A percentile compares a stretch with the other conserved stretches of the same genome.
Evolutionary conservation across 2,113 vertebrate species (phyloP).

Genomic region (Cranoglanis bouderius): DNA sequence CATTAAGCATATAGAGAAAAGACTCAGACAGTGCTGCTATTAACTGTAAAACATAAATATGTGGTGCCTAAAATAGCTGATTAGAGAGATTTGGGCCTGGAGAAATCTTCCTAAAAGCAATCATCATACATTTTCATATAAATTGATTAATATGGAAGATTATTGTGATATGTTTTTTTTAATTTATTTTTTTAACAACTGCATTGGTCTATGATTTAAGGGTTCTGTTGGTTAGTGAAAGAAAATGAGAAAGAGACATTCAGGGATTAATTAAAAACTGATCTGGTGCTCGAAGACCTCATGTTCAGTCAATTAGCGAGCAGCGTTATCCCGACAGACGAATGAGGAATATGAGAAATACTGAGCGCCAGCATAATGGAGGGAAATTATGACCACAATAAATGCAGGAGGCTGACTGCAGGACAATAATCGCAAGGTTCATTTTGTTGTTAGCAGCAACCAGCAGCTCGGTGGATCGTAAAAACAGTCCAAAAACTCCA

Average conservation of each 20-base stretch:
- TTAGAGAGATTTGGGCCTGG: background rate
- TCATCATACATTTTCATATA: background rate
- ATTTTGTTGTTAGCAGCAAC: background rate
- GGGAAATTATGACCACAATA: background rate
- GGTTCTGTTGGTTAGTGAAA: background rate
- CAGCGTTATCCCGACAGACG: background rate
- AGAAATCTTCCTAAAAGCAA: background rate
- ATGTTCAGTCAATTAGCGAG: constrained; percentile 17
- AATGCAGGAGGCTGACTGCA: background rate
- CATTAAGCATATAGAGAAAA: background rate
- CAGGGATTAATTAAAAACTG: constrained; percentile 27
- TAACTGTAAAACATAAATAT: background rate
- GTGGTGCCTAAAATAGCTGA: background rate
- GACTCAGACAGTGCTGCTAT: background rate
- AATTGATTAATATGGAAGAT: background rate
- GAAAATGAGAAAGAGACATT: constrained; percentile 1
- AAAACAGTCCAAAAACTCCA: background rate
- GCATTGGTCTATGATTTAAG: background rate
- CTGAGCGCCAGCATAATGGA: background rate
- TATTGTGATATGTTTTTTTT: background rate
- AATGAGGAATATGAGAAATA: constrained; percentile 1
- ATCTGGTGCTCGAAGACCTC: background rate
- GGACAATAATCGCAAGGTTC: background rate
- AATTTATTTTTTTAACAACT: background rate
- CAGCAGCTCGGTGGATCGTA: background rate